Evolutionary conservation across 1,140 invertebrate genomes (phyloP), one percentile per base, ranked within the genome.

Genomic region (Probaryconus sp.): DNA sequence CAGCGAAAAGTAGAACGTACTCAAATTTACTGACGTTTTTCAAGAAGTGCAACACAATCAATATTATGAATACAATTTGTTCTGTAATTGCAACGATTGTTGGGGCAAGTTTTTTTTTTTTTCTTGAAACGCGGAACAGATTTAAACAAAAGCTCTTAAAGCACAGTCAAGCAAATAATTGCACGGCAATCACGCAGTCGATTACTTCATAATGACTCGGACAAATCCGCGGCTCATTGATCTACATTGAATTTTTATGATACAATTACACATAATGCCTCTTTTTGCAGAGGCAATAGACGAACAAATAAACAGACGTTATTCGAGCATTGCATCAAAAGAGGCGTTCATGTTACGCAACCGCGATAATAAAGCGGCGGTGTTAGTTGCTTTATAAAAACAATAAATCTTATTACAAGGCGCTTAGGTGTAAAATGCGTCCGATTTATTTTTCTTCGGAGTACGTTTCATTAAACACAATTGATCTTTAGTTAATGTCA

Each of bases 131-230:
- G 14, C 14, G 31, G 35, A 40, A 40, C 45, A 16, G 26, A 38
- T 26, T 40, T 14, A 14, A 56, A 67, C 50, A 67, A 67, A 67
- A 67, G 63, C 42, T 67, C 30, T 31, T 28, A 50, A 63, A 65
- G 31, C 30, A 65, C 18, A 38, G 18, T 2, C 42, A 30, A 26
- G 42, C 43, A 42, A 56, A 50, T 67, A 56, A 67, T 56, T 56
- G 43, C 43, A 48, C 43, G 26, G 30, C 51, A 67, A 56, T 67
- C 50, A 40, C 6, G 2, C 10, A 11, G 20, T 10, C 10, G 43
- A 56, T 67, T 67, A 50, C 63, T 67, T 35, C 20, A 67, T 67
- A 67, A 67, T 56, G 51, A 67, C 63, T 55, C 50, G 61, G 43
- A 67, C 20, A 35, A 56, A 67, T 67, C 63, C 56, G 26, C 40